Conservation (phyloP, 2,797 vertebrate genomes). For the Melopsittacus undulatus region DNA sequence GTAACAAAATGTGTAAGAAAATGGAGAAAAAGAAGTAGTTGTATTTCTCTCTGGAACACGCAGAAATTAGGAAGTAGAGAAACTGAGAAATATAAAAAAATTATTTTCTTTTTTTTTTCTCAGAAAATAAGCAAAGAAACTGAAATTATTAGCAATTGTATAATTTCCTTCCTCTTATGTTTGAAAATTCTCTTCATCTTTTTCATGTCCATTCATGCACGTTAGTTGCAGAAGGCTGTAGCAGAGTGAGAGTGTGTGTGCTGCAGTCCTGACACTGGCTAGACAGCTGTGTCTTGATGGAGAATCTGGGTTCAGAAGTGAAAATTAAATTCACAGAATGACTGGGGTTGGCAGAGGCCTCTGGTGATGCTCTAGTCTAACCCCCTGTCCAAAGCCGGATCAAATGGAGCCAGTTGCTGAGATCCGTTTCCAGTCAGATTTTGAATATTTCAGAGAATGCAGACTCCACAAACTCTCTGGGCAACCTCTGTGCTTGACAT, state of each 20-base stretch:
- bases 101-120: not conserved
- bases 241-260: not conserved
- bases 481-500: not conserved
- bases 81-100: not conserved
- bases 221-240: not conserved
- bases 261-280: not conserved
- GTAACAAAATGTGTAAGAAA: not conserved
- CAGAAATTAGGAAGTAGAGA: not conserved
- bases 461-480: not conserved
- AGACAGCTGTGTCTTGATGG: not conserved
- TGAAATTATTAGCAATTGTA: not conserved
- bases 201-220: not conserved
- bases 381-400: not conserved
- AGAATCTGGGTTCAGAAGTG: not conserved
- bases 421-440: not conserved
- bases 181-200: not conserved
- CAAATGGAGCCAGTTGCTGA: not conserved
- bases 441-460: not conserved
- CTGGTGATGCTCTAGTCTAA: not conserved
- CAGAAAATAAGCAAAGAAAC: not conserved
- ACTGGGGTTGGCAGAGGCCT: rapidly evolving
- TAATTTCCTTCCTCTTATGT: not conserved
- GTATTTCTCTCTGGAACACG: not conserved
- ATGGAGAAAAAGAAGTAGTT: not conserved
- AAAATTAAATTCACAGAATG: not conserved